phyloP scores from a whole-genome alignment of 2,113 vertebrate species.

The Thinocorus orbignyianus region DNA sequence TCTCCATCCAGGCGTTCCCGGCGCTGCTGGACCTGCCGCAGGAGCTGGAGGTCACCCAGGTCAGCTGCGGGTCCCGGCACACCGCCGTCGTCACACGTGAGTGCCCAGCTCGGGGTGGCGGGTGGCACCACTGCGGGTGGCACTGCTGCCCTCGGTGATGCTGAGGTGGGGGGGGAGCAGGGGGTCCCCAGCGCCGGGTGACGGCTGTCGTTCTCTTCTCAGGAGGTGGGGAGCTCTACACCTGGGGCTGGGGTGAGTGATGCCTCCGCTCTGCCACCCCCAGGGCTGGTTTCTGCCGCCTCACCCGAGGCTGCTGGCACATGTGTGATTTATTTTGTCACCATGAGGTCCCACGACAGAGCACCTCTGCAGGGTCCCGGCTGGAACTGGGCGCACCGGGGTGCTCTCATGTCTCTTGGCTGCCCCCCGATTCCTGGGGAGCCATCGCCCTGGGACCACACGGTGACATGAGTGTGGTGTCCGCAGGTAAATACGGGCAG shows the following conservation, averaged over 20 bases:
- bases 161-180: rapidly evolving
- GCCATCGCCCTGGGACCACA: rapidly evolving
- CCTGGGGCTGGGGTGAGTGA: slow-evolving; percentile 97
- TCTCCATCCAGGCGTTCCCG: slow-evolving; percentile 91
- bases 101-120: background rate
- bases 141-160: rapidly evolving
- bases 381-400: rapidly evolving
- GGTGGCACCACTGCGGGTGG: too few species aligned
- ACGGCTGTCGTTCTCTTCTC: slow-evolving; percentile 26
- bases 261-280: background rate
- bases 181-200: background rate
- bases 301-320: rapidly evolving
- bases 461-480: rapidly evolving
- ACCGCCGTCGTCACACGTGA: slow-evolving; percentile 87
- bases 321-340: rapidly evolving
- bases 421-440: rapidly evolving
- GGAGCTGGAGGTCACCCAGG: slow-evolving; percentile 70
- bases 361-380: rapidly evolving
- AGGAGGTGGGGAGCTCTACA: slow-evolving; percentile 88
- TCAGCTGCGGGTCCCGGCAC: slow-evolving; percentile 92
- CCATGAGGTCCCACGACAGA: rapidly evolving
- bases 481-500: slow-evolving; percentile 91
- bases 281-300: background rate
- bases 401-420: background rate
- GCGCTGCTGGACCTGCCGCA: slow-evolving; percentile 86